Evolutionary conservation across 2,113 vertebrate species (phyloP), one percentile per base, ranked within the genome.

Genomic region (Tragelaphus strepsiceros): DNA sequence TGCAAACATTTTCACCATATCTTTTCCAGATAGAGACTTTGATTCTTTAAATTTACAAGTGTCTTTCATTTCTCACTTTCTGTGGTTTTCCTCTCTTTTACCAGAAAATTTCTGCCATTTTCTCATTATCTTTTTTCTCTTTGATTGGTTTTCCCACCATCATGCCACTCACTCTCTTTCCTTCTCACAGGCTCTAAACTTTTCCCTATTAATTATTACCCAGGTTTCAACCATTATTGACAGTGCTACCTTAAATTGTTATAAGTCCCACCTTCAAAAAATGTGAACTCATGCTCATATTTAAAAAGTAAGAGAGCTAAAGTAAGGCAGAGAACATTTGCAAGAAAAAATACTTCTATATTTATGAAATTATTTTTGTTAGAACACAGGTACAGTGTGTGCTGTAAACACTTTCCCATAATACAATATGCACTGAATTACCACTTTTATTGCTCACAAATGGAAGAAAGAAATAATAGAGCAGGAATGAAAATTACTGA

Each of bases 401-500:
- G 88, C 98, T 98, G 90, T 98, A 98, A 98, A 97, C 62, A 97
- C 97, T 98, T 98, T 98, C 81, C 91, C 98, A 77, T 97, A 98
- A 98, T 98, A 98, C 97, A 98, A 98, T 98, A 97, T 97, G 97
- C 74, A 98, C 77, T 77, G 96, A 99, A 99, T 98, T 98, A 97
- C 98, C 94, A 96, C 97, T 98, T 98, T 97, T 97, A 98, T 98
- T 98, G 98, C 97, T 97, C 96, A 98, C 96, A 98, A 98, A 98
- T 95, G 94, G 98, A 98, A 97, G 97, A 98, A 98, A 98, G 93
- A 98, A 98, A 98, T 98, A 98, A 98, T 98, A 98, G 98, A 94
- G 93, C 98, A 88, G 90, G 90, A 96, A 98, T 98, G 98, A 98
- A 99, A 99, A 99, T 99, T 98, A 98, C 98, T 98, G 97, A 97